phyloP scores from a whole-genome alignment of 2,113 vertebrate species.

The Perccottus glenii region DNA sequence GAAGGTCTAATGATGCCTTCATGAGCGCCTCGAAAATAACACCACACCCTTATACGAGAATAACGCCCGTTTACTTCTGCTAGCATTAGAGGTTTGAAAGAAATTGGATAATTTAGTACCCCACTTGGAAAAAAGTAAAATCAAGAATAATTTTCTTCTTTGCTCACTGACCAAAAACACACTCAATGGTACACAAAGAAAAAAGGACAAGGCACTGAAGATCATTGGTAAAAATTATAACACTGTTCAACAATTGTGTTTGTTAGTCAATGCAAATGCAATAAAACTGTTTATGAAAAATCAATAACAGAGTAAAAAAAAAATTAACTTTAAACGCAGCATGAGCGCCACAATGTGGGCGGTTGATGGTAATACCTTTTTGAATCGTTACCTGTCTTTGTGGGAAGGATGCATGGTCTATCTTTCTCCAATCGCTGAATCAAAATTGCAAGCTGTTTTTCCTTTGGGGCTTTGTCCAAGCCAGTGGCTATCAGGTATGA shows the following conservation, averaged over 20 bases:
- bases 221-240: too few species aligned
- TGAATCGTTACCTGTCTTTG: conserved; percentile 62
- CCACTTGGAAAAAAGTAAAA: too few species aligned
- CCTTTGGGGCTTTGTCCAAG: conserved; percentile 75
- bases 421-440: conserved; percentile 66
- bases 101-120: too few species aligned
- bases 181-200: too few species aligned
- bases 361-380: not conserved
- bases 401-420: conserved; percentile 66
- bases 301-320: not conserved
- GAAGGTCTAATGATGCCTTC: conserved; percentile 40
- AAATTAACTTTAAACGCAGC: not conserved
- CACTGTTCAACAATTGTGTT: too few species aligned
- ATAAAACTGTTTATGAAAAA: too few species aligned
- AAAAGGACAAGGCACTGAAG: too few species aligned
- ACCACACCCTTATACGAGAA: not conserved
- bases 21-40: conserved; percentile 26
- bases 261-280: too few species aligned
- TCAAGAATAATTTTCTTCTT: too few species aligned
- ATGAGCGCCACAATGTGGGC: conserved; percentile 59
- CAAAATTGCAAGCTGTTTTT: conserved; percentile 74
- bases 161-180: too few species aligned
- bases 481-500: conserved; percentile 70
- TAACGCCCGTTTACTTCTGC: not conserved
- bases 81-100: too few species aligned